phyloP scores from a whole-genome alignment of 1,140 invertebrate genomes.

The Pseudoatta argentina region DNA sequence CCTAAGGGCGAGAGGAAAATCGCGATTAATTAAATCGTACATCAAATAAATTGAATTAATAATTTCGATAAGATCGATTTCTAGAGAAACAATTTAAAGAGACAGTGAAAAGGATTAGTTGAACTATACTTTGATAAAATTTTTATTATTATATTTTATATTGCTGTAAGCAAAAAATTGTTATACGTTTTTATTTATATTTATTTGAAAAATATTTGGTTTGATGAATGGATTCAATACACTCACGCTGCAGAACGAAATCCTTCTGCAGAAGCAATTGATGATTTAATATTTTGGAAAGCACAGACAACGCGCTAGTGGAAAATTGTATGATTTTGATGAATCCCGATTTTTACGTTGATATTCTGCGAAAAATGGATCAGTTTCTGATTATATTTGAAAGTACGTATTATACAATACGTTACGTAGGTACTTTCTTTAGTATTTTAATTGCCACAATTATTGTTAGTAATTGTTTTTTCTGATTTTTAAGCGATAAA shows the following conservation, averaged over 20 bases:
- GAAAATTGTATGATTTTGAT: conserved; percentile 23
- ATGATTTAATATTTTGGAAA: conserved; percentile 49
- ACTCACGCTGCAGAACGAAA: conserved; percentile 4
- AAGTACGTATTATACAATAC: not conserved
- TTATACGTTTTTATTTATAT: conserved; percentile 13
- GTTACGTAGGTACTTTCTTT: not conserved
- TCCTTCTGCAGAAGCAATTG: not conserved
- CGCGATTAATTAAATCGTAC: not conserved
- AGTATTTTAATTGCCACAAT: not conserved
- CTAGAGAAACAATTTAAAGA: conserved; percentile 4
- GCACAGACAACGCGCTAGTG: not conserved
- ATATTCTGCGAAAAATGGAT: conserved; percentile 9
- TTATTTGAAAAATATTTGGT: conserved; percentile 1
- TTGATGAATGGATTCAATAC: conserved; percentile 14
- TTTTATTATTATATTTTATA: conserved; percentile 8
- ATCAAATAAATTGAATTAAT: not conserved
- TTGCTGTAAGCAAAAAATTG: conserved; percentile 26
- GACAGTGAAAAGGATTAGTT: not conserved
- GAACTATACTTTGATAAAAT: not conserved
- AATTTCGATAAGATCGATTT: not conserved
- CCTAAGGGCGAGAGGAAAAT: not conserved
- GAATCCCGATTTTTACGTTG: conserved; percentile 1
- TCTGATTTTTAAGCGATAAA: not conserved
- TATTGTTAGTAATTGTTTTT: not conserved
- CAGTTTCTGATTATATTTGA: not conserved